These are phyloP conservation scores for Heliconius hermathena DNA, from an alignment of 1,140 invertebrate genomes.

Conservation along the genomic window DNA sequence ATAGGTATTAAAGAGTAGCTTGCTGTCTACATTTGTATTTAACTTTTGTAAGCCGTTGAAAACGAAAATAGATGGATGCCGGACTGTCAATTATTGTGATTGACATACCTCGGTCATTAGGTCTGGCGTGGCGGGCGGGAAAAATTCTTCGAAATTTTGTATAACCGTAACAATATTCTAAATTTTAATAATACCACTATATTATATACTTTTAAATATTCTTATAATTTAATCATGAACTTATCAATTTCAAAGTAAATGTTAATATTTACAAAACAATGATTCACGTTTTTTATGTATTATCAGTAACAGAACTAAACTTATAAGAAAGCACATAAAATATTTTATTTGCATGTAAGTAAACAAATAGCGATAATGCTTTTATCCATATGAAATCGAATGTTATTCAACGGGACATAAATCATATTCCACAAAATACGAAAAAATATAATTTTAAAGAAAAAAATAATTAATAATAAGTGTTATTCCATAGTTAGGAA, in stretches of 20 bases:
- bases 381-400: neutral
- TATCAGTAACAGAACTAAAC: neutral
- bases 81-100: constrained; percentile 78
- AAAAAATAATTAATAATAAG: no score
- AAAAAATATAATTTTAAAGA: neutral
- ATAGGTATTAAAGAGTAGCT: constrained; percentile 44
- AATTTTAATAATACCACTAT: neutral
- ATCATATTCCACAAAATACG: neutral
- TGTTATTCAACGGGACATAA: neutral
- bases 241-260: neutral
- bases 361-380: neutral
- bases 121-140: constrained; percentile 50
- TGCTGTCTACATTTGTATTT: constrained; percentile 27
- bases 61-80: constrained; percentile 66
- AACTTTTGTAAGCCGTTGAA: constrained; percentile 26
- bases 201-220: neutral
- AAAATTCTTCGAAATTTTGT: constrained; percentile 42
- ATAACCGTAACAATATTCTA: constrained; percentile 25
- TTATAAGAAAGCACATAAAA: neutral
- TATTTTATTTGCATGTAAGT: neutral
- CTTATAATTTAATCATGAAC: neutral
- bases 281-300: neutral
- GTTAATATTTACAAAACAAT: neutral
- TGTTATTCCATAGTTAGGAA: no score
- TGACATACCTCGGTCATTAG: constrained; percentile 73